Conservation (phyloP, 2,888 invertebrate species). For the Drosophila demipolita region DNA sequence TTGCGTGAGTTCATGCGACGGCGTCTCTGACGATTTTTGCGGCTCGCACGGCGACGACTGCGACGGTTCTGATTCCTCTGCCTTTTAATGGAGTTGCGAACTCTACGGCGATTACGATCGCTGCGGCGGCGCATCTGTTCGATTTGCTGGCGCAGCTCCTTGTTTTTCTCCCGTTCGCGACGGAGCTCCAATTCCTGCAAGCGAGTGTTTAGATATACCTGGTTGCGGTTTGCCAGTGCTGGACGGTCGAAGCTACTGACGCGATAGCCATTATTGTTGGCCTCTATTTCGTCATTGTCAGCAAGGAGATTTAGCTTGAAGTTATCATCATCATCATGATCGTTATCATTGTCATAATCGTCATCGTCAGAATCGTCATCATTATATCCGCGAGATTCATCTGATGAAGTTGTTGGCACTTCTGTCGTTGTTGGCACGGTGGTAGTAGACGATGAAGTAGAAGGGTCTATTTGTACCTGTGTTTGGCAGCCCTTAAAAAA, state of each 20-base stretch:
- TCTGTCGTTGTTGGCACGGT: background rate
- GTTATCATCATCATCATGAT: slow-evolving; percentile 21
- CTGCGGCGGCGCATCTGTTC: background rate
- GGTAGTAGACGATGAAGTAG: no score
- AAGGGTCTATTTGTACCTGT: rapidly evolving
- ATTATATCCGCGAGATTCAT: background rate
- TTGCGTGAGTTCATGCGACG: slow-evolving; percentile 19
- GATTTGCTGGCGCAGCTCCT: slow-evolving; percentile 45
- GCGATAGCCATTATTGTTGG: background rate
- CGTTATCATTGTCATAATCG: slow-evolving; percentile 22
- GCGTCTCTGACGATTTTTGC: slow-evolving; percentile 7
- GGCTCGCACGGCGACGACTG: slow-evolving; percentile 29
- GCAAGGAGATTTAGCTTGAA: slow-evolving; percentile 1
- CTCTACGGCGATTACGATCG: background rate
- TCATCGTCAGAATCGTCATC: slow-evolving; percentile 9
- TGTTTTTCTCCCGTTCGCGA: slow-evolving; percentile 53
- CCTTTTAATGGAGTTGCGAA: background rate
- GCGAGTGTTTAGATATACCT: slow-evolving; percentile 1
- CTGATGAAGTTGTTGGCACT: no score
- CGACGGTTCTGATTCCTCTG: background rate
- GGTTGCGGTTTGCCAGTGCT: background rate
- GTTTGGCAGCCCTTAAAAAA: background rate
- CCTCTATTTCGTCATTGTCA: slow-evolving; percentile 7
- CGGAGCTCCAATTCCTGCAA: slow-evolving; percentile 52
- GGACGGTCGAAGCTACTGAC: slow-evolving; percentile 15